Percentiles rank a stretch among this genome's conserved stretches.
phyloP scores from a whole-genome alignment of 2,888 invertebrate species.

The Fragum whitleyi region DNA sequence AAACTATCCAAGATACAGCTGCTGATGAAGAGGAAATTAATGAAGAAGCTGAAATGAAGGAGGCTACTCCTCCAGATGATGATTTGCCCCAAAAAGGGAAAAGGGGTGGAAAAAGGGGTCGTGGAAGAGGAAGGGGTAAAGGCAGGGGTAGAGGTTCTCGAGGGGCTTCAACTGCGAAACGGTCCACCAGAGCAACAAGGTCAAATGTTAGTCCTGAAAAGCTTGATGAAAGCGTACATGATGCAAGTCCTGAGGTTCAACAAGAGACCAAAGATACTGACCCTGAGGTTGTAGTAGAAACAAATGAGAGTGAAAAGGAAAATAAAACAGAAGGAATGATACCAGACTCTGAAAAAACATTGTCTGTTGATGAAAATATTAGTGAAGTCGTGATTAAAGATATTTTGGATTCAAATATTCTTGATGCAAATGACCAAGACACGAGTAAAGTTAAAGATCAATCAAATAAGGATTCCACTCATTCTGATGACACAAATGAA shows the following conservation, averaged over 20 bases:
- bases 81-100: neutral
- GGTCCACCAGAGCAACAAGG: constrained; percentile 38
- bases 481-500: no score
- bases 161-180: constrained; percentile 25
- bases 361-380: no score
- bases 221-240: neutral
- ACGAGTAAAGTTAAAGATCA: neutral
- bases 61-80: neutral
- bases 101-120: constrained; percentile 12
- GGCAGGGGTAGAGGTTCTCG: constrained; percentile 51
- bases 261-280: neutral
- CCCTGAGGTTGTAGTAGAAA: neutral
- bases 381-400: no score
- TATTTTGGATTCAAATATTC: no score
- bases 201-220: neutral
- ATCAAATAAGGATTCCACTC: neutral
- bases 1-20: neutral
- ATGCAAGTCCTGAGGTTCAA: neutral
- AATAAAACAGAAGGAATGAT: no score
- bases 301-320: neutral
- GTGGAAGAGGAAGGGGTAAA: constrained; percentile 31
- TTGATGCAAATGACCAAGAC: neutral
- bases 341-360: no score
- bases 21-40: neutral
- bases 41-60: neutral